phyloP scores from a whole-genome alignment of 2,888 invertebrate species.

The Euphydryas editha region DNA sequence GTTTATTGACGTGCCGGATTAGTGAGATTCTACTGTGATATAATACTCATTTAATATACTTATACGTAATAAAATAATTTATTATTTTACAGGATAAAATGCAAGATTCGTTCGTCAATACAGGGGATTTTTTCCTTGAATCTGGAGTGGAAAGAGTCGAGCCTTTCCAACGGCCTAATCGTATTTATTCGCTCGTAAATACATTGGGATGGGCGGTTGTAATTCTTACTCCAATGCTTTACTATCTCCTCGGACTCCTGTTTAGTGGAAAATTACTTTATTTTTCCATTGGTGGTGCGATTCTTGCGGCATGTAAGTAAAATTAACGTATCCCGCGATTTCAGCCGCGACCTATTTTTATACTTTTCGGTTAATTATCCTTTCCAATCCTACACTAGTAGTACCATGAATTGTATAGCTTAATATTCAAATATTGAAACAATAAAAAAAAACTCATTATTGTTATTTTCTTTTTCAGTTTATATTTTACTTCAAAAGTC shows the following conservation, averaged over 20 bases:
- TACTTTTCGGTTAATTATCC: too few species aligned
- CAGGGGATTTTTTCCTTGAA: constrained; percentile 91
- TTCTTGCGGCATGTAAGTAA: constrained; percentile 91
- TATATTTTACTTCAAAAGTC: constrained; percentile 90
- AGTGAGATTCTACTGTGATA: too few species aligned
- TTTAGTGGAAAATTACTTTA: constrained; percentile 89
- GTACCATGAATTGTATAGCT: too few species aligned
- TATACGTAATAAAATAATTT: background rate
- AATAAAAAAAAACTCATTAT: background rate
- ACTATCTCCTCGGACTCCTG: constrained; percentile 86
- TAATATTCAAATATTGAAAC: too few species aligned
- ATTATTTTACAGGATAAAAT: constrained; percentile 85
- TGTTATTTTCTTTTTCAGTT: constrained; percentile 84
- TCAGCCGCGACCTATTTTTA: too few species aligned
- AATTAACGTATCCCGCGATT: too few species aligned
- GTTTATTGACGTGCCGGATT: too few species aligned
- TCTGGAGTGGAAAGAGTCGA: constrained; percentile 88
- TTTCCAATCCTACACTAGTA: too few species aligned
- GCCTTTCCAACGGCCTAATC: constrained; percentile 82
- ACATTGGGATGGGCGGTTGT: constrained; percentile 87
- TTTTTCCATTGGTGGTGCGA: constrained; percentile 87
- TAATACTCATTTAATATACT: too few species aligned
- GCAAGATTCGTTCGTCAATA: constrained; percentile 88
- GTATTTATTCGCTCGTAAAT: constrained; percentile 88
- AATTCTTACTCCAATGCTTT: constrained; percentile 88